phyloP scores from a whole-genome alignment of 2,888 invertebrate genomes.

The Leptopterna dolabrata region DNA sequence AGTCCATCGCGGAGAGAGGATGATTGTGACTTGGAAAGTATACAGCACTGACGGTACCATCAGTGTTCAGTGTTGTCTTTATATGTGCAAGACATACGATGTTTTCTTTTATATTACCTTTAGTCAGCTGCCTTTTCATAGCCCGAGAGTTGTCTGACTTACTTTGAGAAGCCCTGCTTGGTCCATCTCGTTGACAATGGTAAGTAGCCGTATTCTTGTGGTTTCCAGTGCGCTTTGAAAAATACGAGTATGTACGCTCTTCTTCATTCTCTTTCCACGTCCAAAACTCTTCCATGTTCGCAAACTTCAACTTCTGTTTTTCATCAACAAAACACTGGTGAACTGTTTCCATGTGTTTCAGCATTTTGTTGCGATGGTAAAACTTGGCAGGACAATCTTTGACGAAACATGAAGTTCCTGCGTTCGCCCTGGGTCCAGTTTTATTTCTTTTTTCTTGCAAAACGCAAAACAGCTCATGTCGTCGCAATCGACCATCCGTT shows the following conservation, averaged over 20 bases:
- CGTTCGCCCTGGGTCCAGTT: not conserved
- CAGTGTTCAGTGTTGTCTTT: constrained; percentile 20
- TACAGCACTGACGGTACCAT: constrained; percentile 6
- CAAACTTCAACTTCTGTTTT: constrained; percentile 8
- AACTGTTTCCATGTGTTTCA: constrained; percentile 31
- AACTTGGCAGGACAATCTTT: constrained; percentile 35
- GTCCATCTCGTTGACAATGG: constrained; percentile 40
- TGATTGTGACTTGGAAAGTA: constrained; percentile 44
- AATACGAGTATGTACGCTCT: constrained; percentile 36
- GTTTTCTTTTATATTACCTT: constrained; percentile 35
- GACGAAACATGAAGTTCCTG: constrained; percentile 22
- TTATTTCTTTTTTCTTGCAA: not conserved
- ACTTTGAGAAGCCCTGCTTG: not conserved
- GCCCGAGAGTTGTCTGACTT: not conserved
- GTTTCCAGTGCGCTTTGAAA: constrained; percentile 40
- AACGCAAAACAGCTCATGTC: constrained; percentile 11
- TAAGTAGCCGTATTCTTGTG: constrained; percentile 38
- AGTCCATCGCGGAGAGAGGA: constrained; percentile 39
- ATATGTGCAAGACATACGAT: constrained; percentile 39
- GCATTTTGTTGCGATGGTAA: constrained; percentile 37
- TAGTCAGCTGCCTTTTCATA: not conserved
- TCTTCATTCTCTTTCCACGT: constrained; percentile 47
- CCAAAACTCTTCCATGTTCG: constrained; percentile 42
- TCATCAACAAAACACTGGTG: constrained; percentile 4
- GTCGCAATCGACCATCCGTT: not conserved